Evolutionary conservation across 1,140 invertebrate species (phyloP).

Genomic region (Drosophila ohnishii): DNA sequence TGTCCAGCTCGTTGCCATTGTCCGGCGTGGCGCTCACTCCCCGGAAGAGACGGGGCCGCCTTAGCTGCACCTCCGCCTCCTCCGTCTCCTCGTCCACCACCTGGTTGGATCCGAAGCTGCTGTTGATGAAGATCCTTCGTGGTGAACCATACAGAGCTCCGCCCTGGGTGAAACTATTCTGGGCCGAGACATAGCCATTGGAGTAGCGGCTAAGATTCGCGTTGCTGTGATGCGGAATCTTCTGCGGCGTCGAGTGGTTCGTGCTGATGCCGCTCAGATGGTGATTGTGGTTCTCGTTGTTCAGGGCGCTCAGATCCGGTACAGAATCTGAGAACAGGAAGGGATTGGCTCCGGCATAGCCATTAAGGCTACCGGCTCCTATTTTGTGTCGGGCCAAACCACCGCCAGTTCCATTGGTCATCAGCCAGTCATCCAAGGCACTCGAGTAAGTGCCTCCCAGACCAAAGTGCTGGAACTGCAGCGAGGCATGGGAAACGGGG

Average conservation of each 20-base stretch:
- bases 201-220: constrained; percentile 79
- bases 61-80: constrained; percentile 75
- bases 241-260: constrained; percentile 81
- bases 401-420: constrained; percentile 72
- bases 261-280: constrained; percentile 77
- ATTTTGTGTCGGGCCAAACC: constrained; percentile 74
- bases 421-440: constrained; percentile 84
- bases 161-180: constrained; percentile 72
- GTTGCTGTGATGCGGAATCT: constrained; percentile 77
- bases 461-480: constrained; percentile 78
- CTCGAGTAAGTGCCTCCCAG: constrained; percentile 79
- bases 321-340: constrained; percentile 81
- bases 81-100: constrained; percentile 82
- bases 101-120: constrained; percentile 76
- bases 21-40: constrained; percentile 70
- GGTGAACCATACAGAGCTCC: constrained; percentile 72
- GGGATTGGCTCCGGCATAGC: constrained; percentile 75
- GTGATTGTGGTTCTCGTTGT: constrained; percentile 81
- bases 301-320: constrained; percentile 79
- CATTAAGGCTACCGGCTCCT: constrained; percentile 75
- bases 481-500: constrained; percentile 77
- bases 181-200: constrained; percentile 76
- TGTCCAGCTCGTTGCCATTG: constrained; percentile 79
- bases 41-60: constrained; percentile 69
- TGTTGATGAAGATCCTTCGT: constrained; percentile 77